Evolutionary conservation across 2,888 invertebrate genomes (phyloP), one percentile per base, ranked within the genome.

Genomic region (Protonemura montana): DNA sequence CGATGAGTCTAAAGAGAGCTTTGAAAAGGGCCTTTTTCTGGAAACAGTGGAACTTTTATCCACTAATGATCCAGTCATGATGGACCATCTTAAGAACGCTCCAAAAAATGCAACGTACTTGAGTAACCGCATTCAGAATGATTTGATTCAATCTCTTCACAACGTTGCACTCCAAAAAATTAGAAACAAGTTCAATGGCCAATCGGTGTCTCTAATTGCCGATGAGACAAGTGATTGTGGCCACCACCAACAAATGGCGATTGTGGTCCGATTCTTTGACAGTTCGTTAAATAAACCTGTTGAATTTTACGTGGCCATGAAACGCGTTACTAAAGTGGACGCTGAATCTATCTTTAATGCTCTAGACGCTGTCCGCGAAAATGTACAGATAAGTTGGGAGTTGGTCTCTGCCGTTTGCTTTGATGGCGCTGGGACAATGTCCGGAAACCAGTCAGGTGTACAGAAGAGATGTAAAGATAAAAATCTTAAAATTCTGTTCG

Each of bases 371-470:
- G 78, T 78, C 78, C 78, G 26, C 27, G 78, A 78, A 13, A 78
- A 28, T 78, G 25, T 78, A 28, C 26, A 78, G n/a, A 78, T 78
- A 26, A 28, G 28, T 82, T 87, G 87, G 87, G 41, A 80, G 13
- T 77, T 85, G 86, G 83, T 87, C 0, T 28, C 78, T 42, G 84
- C 85, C 0, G 87, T 87, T 76, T 87, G 87, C 59, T 87, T 87
- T 86, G 87, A 87, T 85, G 86, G 87, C 30, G 86, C 85, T 29
- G 80, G 87, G 27, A 59, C 87, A n/a, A 87, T 87, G 85, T 84
- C 87, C 16, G 85, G 82, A 16, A 28, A 86, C 76, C 76, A 87
- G 76, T 86, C 85, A 83, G 86, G 87, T 80, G 87, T 87, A 41
- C 87, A 87, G 26, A 76, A 84, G 29, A 83, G 77, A 59, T 87